Base-by-base conservation (phyloP, 2,888 invertebrate genomes). In the Formica aserva region DNA sequence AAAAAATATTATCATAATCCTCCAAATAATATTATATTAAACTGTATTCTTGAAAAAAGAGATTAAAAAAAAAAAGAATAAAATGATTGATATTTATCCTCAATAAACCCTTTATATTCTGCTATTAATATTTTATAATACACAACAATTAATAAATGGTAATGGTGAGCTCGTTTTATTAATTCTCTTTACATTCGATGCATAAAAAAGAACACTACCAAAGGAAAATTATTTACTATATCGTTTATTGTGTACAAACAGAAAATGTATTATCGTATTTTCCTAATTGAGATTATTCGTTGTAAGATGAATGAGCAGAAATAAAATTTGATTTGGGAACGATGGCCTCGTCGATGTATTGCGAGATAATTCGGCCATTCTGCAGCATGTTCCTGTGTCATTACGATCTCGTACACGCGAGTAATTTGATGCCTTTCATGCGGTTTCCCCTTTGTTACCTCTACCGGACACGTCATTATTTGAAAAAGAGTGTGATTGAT, bases 401-500 rank as follows among this genome's bases (percentile, higher is more conserved):
- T 89, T 89, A 89, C 85, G 82, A 82, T 26, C 57, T 75, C 71
- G 86, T 83, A 82, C 88, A 74, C 80, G 63, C 60, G 52, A 71
- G 85, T 88, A 89, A 89, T 89, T 84, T 85, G 77, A 86, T 72
- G 83, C 86, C 81, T 66, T 78, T 66, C 48, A 77, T 62, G 71
- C 76, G 85, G 86, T 84, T 77, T 81, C 82, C 77, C 80, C 86
- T 87, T 89, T 89, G 88, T 89, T 86, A 69, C 76, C 80, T 75
- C 52, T 78, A 82, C 83, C 81, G 88, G 88, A 57, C 48, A 74
- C 65, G 78, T 88, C 86, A 86, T 88, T 90, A 88, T 86, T 90
- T 85, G 86, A 75, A 85, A 88, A 86, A 88, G 80, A 82, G 75
- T 84, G 84, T 83, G 90, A 90, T 90, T 85, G 89, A 90, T 89